Evolutionary conservation across 2,888 invertebrate species (phyloP), one percentile per base, ranked within the genome.

Genomic region (Chymomyza amoena): DNA sequence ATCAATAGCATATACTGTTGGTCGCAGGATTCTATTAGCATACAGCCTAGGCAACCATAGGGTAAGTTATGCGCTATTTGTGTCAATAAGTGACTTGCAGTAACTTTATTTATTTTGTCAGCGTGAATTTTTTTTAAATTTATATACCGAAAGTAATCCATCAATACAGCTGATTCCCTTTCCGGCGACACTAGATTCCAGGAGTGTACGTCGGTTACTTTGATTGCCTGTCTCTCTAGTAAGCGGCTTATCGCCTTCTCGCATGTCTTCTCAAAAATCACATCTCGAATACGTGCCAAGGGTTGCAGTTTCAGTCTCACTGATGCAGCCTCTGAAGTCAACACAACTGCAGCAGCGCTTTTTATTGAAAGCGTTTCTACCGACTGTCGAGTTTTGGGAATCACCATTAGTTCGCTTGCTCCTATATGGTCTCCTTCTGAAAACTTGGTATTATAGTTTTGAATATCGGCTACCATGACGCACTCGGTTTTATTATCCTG

Each of bases 91-190:
- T 99, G 94, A 13, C 98, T 96, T 28, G 99, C 99, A 2, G 99
- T 99, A 97, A 98, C 98, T 66, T 99, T 98, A 89, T 98, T 97
- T 0, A 98, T 98, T 61, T 99, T 99, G 90, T 99, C 96, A 10
- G 97, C 93, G 91, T 98, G 98, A 9, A 99, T 94, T 90, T 96
- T 97, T 7, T 93, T 89, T 0, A 96, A 95, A 0, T 64, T 50
- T 0, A 79, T 32, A 6, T 66, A 45, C 9, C 51, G 95, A 0
- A 98, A 96, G 90, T 98, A 98, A 92, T 98, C 7, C 32, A 32
- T 98, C 78, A 98, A 95, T 0, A 13, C 6, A 98, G 97, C 96
- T 71, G 96, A 96, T 57, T 95, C 96, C 64, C 95, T 95, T 93
- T 98, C 98, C 84, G 95, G 95, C 92, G 95, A 98, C n/a, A 95